phyloP scores from a whole-genome alignment of 2,797 vertebrate genomes.

The Oreortyx pictus region DNA sequence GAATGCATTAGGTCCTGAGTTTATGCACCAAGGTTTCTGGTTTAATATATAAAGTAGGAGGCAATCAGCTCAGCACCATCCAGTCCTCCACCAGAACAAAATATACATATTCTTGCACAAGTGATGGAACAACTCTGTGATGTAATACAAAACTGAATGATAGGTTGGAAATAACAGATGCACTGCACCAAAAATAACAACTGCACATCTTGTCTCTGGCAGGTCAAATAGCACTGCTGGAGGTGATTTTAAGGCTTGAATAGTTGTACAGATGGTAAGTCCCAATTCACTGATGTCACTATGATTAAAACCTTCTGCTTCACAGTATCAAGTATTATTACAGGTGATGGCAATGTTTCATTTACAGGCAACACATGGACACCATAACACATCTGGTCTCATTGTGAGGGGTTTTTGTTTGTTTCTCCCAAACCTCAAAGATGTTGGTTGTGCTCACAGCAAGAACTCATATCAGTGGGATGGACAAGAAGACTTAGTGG shows the following conservation, averaged over 20 bases:
- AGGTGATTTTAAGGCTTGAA: not conserved
- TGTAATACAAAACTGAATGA: not conserved
- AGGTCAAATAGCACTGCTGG: not conserved
- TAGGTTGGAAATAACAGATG: not conserved
- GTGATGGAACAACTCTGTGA: not conserved
- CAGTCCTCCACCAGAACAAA: not conserved
- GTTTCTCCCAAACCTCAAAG: not conserved
- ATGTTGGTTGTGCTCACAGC: not conserved
- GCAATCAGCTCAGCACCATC: not conserved
- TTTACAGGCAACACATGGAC: not conserved
- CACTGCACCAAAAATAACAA: not conserved
- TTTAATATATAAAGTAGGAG: not conserved
- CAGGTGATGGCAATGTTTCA: not conserved
- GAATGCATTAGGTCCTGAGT: not conserved
- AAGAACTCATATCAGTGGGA: not conserved
- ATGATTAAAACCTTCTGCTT: not conserved
- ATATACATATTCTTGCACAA: not conserved
- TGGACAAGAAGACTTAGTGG: not conserved
- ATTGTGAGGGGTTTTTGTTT: not conserved
- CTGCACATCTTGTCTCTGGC: not conserved
- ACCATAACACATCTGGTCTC: not conserved
- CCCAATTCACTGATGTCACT: not conserved
- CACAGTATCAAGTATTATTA: not conserved
- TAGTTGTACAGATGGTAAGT: not conserved
- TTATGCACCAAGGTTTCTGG: not conserved